phyloP scores from a whole-genome alignment of 2,888 invertebrate genomes.

The Patella depressa region DNA sequence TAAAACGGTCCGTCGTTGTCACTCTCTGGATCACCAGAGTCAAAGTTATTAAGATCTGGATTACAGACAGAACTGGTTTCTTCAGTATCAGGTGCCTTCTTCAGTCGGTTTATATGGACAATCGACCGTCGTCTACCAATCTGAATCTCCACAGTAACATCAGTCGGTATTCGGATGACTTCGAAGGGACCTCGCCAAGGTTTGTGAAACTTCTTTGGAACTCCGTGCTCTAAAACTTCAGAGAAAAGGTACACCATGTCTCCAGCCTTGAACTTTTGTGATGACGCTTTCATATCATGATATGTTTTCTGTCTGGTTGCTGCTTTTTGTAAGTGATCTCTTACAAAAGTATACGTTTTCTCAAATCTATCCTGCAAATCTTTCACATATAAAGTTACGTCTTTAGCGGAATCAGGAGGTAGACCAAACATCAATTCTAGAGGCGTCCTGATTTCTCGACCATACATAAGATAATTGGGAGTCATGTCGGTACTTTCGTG shows the following conservation, averaged over 20 bases:
- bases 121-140: neutral
- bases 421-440: constrained; percentile 29
- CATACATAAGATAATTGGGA: constrained; percentile 30
- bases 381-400: neutral
- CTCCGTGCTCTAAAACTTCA: neutral
- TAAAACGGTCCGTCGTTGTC: too few species aligned
- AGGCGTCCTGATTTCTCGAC: constrained; percentile 16
- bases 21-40: too few species aligned
- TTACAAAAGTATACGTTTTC: neutral
- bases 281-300: neutral
- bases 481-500: constrained; percentile 29
- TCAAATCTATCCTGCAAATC: constrained; percentile 3
- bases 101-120: neutral
- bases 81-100: too few species aligned
- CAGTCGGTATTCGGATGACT: constrained; percentile 2
- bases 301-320: neutral
- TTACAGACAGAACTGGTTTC: too few species aligned
- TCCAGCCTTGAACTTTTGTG: neutral
- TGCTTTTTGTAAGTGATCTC: neutral
- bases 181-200: constrained; percentile 10
- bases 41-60: too few species aligned
- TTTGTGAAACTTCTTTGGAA: constrained; percentile 1
- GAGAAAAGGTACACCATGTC: constrained; percentile 11
- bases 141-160: constrained; percentile 6
- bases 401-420: constrained; percentile 3